phyloP scores from a whole-genome alignment of 2,888 invertebrate genomes.

The Julus scandinavius region DNA sequence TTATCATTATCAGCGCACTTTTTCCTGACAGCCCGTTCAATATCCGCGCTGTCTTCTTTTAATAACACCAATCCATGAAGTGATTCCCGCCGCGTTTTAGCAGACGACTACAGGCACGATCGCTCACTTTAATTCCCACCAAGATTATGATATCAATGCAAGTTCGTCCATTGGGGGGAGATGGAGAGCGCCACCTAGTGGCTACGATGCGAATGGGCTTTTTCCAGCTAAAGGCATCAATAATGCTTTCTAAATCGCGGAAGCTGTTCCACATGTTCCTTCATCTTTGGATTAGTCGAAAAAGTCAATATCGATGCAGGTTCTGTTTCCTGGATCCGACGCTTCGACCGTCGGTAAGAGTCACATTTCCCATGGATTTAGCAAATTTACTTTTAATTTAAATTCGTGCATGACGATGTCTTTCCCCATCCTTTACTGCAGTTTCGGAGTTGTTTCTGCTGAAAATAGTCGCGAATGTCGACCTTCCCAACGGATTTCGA shows the following conservation, averaged over 20 bases:
- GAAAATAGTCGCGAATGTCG: neutral
- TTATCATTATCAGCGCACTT: neutral
- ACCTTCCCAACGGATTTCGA: neutral
- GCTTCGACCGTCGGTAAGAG: conserved; percentile 2
- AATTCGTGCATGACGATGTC: neutral
- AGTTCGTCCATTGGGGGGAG: conserved; percentile 20
- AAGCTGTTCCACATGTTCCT: conserved; percentile 31
- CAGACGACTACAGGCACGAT: conserved; percentile 5
- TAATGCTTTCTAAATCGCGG: conserved; percentile 7
- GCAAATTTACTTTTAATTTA: neutral
- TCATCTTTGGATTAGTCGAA: conserved; percentile 16
- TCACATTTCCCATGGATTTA: conserved; percentile 5
- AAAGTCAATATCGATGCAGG: neutral
- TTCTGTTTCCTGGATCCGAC: neutral
- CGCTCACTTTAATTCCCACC: conserved; percentile 17
- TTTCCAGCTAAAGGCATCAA: neutral
- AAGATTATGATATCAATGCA: conserved; percentile 29
- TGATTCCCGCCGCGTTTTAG: neutral
- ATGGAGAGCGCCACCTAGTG: neutral
- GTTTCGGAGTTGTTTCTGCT: neutral
- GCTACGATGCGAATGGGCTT: neutral
- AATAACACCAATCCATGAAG: neutral
- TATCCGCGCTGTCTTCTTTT: conserved; percentile 22
- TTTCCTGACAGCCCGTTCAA: neutral
- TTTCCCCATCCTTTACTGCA: neutral